These are phyloP conservation scores for Conus ventricosus DNA, from an alignment of 1,140 invertebrate genomes.

Conservation along the genomic window DNA sequence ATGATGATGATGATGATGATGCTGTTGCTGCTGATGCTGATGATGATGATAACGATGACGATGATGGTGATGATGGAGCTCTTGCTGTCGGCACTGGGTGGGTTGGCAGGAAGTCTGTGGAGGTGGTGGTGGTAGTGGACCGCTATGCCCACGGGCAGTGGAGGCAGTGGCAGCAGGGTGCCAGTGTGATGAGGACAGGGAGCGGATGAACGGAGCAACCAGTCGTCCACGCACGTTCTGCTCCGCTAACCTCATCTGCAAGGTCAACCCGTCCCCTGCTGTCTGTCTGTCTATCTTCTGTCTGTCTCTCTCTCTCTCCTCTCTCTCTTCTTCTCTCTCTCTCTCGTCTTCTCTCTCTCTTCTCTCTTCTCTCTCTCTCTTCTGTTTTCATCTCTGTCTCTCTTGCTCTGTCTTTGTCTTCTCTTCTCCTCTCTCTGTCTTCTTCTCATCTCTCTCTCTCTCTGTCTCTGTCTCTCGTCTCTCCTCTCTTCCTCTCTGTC, in stretches of 20 bases:
- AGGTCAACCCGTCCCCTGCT: background rate
- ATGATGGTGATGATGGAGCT: background rate
- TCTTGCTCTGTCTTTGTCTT: background rate
- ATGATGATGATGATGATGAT: no score
- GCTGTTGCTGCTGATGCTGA: no score
- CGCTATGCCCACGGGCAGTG: background rate
- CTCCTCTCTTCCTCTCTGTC: no score
- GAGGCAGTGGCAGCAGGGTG: background rate
- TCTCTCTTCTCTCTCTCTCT: no score
- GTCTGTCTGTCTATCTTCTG: background rate
- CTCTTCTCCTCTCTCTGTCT: background rate
- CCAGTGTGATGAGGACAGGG: background rate
- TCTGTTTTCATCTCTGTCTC: no score
- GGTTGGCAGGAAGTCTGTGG: slow-evolving; percentile 3
- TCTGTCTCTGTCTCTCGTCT: no score
- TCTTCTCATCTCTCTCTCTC: background rate
- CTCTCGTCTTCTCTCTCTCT: no score
- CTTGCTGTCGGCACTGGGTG: no score
- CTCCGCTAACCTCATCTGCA: background rate
- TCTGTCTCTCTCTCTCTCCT: background rate
- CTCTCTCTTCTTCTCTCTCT: background rate
- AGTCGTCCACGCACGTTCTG: background rate
- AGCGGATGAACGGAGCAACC: background rate
- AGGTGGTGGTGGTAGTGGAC: slow-evolving; percentile 25
- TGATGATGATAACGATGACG: no score